Evolutionary conservation across 2,113 vertebrate genomes (phyloP).

Genomic region (Malurus melanocephalus): DNA sequence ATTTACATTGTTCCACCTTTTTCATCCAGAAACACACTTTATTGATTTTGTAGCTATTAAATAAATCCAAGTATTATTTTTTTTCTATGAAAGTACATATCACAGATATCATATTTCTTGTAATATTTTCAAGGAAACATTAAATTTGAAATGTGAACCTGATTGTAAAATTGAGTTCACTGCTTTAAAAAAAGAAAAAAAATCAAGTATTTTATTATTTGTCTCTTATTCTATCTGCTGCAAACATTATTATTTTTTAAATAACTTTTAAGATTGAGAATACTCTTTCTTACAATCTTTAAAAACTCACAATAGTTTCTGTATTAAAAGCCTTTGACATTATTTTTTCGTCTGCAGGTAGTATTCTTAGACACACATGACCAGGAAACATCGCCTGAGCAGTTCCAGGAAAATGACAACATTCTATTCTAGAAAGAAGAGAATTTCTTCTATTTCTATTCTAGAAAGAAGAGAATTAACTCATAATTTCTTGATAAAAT

Average conservation of each 20-base stretch:
- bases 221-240: neutral
- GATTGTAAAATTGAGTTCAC: neutral
- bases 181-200: neutral
- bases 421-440: neutral
- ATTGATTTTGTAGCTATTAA: neutral
- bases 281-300: neutral
- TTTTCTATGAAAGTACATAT: neutral
- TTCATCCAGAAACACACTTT: neutral
- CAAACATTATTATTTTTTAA: neutral
- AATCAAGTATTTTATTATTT: accelerated
- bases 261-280: neutral
- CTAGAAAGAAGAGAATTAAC: neutral
- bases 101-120: neutral
- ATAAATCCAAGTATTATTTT: neutral
- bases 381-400: neutral
- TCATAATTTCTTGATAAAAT: neutral
- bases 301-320: neutral
- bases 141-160: neutral
- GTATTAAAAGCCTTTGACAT: neutral
- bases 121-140: neutral
- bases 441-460: no score
- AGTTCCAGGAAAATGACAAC: neutral
- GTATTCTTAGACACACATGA: neutral
- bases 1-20: neutral
- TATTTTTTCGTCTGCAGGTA: neutral